Percentiles rank a stretch among this genome's conserved stretches.
These are phyloP conservation scores for Eurosta solidaginis DNA, from an alignment of 1,140 invertebrate genomes.

Conservation along the genomic window DNA sequence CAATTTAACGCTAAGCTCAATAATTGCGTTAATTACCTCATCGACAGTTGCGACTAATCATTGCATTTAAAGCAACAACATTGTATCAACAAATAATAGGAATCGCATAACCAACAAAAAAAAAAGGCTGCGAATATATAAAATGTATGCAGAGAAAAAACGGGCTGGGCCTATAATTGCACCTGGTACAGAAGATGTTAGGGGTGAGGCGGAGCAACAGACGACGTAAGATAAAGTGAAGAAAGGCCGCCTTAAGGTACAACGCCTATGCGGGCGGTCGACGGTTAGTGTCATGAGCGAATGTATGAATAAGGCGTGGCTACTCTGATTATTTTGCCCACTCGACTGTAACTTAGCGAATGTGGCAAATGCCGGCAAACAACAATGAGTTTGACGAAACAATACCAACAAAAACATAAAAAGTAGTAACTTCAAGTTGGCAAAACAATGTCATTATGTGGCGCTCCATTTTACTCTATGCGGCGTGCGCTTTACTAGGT, in stretches of 20 bases:
- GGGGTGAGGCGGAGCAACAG: background rate
- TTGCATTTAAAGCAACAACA: background rate
- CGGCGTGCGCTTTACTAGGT: background rate
- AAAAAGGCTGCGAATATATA: too few species aligned
- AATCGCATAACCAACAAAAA: background rate
- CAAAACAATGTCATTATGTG: slow-evolving; percentile 22
- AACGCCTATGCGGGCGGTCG: slow-evolving; percentile 14
- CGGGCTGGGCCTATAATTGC: too few species aligned
- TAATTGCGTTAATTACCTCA: slow-evolving; percentile 7
- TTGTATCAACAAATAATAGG: background rate
- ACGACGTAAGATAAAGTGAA: background rate
- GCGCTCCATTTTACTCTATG: slow-evolving; percentile 12
- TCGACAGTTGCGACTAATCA: background rate
- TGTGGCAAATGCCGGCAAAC: slow-evolving; percentile 51
- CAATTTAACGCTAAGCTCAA: background rate
- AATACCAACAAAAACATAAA: slow-evolving; percentile 31
- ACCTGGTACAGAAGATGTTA: too few species aligned
- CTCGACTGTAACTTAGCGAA: slow-evolving; percentile 27
- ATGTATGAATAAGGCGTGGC: background rate
- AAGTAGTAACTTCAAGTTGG: background rate
- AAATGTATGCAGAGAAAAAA: too few species aligned
- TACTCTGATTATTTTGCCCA: slow-evolving; percentile 34
- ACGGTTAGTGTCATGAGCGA: background rate
- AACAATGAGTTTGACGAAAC: slow-evolving; percentile 43
- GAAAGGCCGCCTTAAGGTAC: background rate